Evolutionary conservation across 2,113 vertebrate genomes (phyloP), one percentile per base, ranked within the genome.

Genomic region (Misgurnus anguillicaudatus): DNA sequence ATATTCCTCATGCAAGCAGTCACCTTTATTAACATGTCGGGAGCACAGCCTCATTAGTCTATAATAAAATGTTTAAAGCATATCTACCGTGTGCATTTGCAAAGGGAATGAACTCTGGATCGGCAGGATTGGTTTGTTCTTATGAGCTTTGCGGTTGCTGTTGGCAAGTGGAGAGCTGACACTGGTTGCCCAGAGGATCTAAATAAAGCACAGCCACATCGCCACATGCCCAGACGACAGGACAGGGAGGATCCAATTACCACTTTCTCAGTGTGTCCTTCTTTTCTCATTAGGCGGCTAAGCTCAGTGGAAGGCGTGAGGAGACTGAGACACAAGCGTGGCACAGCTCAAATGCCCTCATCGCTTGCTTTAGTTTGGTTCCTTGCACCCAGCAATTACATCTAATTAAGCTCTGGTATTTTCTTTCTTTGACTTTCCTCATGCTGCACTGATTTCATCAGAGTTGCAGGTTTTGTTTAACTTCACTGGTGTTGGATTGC

Each of bases 201-300:
- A 75, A 65, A 75, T 80, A 80, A 80, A 74, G 71, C 62, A n/a
- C 70, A 80, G 68, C 51, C 78, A 73, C 72, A 75, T 55, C 41
- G 63, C 79, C 62, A 61, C 53, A 47, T 58, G 79, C 71, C 64
- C 53, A 75, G 71, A 19, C 53, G 41, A 51, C 71, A 75, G 63
- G 71, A 80, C 63, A 61, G 71, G 71, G 62, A 75, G 60, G 53
- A 66, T 80, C 79, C 71, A 80, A 67, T 75, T 80, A 68, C 79
- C 63, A 67, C 79, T 75, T 67, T 51, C 69, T 80, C 62, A 36
- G 47, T 58, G 21, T 60, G 39, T 60, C 79, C 63, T 75, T 41
- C 55, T 75, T 10, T 42, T 67, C 71, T 75, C 71, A 80, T 80
- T 80, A 75, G 63, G 45, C 38, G 48, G 19, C 61, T 66, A 51